Evolutionary conservation across 2,888 invertebrate genomes (phyloP), one percentile per base, ranked within the genome.

Genomic region (Gerris lacustris): DNA sequence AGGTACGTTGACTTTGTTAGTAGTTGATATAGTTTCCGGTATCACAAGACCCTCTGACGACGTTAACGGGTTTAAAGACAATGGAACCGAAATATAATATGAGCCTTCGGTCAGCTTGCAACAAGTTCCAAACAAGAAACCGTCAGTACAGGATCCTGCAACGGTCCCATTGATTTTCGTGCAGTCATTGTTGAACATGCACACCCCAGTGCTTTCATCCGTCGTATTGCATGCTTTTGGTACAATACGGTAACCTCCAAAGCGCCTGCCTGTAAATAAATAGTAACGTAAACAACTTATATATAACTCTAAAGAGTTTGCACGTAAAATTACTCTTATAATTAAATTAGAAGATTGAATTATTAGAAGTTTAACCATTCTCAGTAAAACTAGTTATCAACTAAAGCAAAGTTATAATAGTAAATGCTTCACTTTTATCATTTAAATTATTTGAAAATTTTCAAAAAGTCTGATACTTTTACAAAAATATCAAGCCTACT

Each of bases 181-280:
- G 79, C 94, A 94, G 79, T 94, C 93, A 78, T 92, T 92, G 81
- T 94, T 94, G 83, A 94, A 95, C 94, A 94, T 94, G 7, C 69
- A 72, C 15, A 67, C 72, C 66, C 74, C 75, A 43, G 73, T 74
- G 67, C 82, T 84, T 31, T 87, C 82, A 63, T 87, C 85, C 6
- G 88, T 85, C 31, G 91, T 87, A 77, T 88, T 88, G 81, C 93
- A 93, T 76, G 87, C 86, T 75, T 88, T 86, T 6, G 92, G 92
- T 15, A 91, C 90, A 83, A 93, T 93, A 79, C 90, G 84, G 80
- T 93, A 92, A 7, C 93, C 92, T 6, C 92, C 92, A 79, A 92
- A 93, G 81, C 90, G 92, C 79, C 88, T 82, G 31, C 83, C 81
- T 78, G 82, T 83, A 82, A 81, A 72, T 80, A 80, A 64, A 66